Evolutionary conservation across 2,888 invertebrate species (phyloP), one percentile per base, ranked within the genome.

Genomic region (Eristalinus sepulchralis): DNA sequence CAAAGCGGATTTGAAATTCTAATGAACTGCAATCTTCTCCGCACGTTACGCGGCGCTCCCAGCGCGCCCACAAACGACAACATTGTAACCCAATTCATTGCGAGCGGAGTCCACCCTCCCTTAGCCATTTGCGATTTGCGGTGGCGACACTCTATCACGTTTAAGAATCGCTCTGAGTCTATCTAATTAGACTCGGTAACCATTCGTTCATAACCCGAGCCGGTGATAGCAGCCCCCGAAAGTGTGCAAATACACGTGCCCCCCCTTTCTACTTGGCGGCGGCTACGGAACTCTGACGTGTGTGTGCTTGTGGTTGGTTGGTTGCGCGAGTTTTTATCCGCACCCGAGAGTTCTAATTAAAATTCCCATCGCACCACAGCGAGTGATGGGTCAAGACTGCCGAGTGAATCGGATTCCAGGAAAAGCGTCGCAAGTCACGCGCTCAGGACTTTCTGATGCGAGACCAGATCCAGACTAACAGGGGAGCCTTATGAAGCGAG

Each of bases 191-290:
- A 62, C 72, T 72, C 47, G 20, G 59, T 53, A 63, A 63, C 72
- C 20, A 63, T 22, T n/a, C 72, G 71, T 22, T 57, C 57, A 81
- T 47, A 64, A 59, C 31, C 34, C n/a, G 17, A 59, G 59, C 64
- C 47, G 70, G 53, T 71, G 81, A 68, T 62, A 62, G 67, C 76
- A 55, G 67, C 33, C 34, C 10, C 31, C 17, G n/a, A 76, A 82
- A 76, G 81, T 76, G 76, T 82, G 81, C 81, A 82, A 70, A 82
- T 71, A 76, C 76, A 82, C 75, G 81, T 82, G 81, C 70, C 59
- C 36, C n/a, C 68, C 68, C 11, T 59, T 36, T 59, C 36, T 36
- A 70, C 24, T 22, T n/a, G 59, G 67, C 67, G 10, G n/a, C 6
- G 13, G 53, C 17, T n/a, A 39, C n/a, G n/a, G 13, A 8, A 22